These are phyloP conservation scores for Myiozetetes cayanensis DNA, from an alignment of 2,113 vertebrate species.

Conservation along the genomic window DNA sequence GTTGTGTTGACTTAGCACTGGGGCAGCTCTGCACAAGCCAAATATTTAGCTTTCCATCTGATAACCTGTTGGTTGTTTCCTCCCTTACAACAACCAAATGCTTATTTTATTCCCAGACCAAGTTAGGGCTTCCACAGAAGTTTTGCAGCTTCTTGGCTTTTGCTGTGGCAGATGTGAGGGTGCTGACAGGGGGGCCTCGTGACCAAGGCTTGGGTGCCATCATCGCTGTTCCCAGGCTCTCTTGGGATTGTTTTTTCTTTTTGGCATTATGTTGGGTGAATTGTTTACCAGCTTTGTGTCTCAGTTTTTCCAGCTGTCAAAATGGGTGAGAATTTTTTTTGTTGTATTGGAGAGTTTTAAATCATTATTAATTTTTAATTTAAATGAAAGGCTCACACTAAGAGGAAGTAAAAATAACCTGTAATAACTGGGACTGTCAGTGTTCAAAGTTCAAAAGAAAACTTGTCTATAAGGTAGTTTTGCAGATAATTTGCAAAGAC, in stretches of 20 bases:
- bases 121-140: not conserved
- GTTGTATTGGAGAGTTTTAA: not conserved
- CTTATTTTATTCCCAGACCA: not conserved
- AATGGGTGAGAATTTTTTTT: not conserved
- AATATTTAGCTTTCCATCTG: constrained; percentile 64
- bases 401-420: not conserved
- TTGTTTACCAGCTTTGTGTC: not conserved
- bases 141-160: not conserved
- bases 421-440: not conserved
- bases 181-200: not conserved
- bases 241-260: not conserved
- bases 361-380: not conserved
- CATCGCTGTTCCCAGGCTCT: accelerated
- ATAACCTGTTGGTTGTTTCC: constrained; percentile 3
- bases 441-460: not conserved
- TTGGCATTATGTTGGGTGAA: not conserved
- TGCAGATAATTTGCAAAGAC: not conserved
- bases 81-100: not conserved
- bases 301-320: not conserved
- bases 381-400: not conserved
- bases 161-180: not conserved
- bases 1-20: constrained; percentile 49
- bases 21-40: constrained; percentile 4
- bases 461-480: not conserved
- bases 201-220: not conserved